Conservation (phyloP, 2,888 invertebrate species). For the Danaus chrysippus region DNA sequence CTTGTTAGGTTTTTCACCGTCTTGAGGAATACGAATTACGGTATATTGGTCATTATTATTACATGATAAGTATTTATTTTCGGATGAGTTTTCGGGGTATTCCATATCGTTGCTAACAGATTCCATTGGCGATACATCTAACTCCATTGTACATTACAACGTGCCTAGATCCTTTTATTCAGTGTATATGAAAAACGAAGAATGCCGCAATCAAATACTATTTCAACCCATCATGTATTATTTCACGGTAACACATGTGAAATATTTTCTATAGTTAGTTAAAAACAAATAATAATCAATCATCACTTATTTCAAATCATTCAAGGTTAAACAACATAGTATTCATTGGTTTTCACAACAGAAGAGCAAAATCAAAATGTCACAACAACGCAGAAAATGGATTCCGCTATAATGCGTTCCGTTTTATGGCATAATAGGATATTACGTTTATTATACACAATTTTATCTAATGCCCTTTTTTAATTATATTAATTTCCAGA, state of each 20-base stretch:
- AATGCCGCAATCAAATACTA: conserved; percentile 66
- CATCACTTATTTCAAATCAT: conserved; percentile 46
- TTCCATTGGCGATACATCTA: conserved; percentile 59
- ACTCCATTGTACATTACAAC: conserved; percentile 58
- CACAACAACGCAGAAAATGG: conserved; percentile 79
- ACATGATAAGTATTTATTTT: conserved; percentile 61
- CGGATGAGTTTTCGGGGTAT: conserved; percentile 62
- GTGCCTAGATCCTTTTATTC: conserved; percentile 30
- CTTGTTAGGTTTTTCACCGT: conserved; percentile 82
- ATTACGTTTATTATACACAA: background rate
- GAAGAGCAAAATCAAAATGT: conserved; percentile 65
- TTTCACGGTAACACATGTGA: conserved; percentile 36
- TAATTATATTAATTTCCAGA: too few relatives aligned
- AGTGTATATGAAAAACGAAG: conserved; percentile 43
- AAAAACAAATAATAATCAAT: conserved; percentile 35
- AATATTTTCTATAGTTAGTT: conserved; percentile 35
- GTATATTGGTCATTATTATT: conserved; percentile 68
- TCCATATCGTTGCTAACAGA: conserved; percentile 58
- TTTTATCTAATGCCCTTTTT: background rate
- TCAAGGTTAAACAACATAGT: conserved; percentile 40
- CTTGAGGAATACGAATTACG: conserved; percentile 70
- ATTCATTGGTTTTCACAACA: conserved; percentile 46
- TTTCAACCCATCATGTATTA: conserved; percentile 72
- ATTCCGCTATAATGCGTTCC: conserved; percentile 50
- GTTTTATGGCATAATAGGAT: conserved; percentile 20